Evolutionary conservation across 2,113 vertebrate species (phyloP).

Genomic region (Ellobius talpinus): DNA sequence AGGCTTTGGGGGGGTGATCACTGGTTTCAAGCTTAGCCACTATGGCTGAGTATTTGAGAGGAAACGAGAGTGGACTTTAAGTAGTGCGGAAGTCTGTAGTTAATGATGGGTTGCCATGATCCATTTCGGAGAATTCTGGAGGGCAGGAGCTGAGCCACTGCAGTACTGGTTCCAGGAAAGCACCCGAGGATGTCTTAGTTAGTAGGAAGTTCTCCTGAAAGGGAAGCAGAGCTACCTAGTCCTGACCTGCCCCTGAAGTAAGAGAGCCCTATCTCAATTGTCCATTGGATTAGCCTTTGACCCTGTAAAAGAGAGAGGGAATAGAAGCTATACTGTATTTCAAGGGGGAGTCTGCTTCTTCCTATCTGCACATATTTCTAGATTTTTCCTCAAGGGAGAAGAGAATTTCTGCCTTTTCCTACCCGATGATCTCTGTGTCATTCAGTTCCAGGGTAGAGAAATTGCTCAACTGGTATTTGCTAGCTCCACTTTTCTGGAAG

Average conservation of each 20-base stretch:
- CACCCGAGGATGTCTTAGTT: background rate
- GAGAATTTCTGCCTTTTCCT: background rate
- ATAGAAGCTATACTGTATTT: background rate
- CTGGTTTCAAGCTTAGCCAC: background rate
- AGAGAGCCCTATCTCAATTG: background rate
- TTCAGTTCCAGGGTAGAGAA: background rate
- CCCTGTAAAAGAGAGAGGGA: background rate
- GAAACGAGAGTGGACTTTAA: background rate
- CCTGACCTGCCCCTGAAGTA: background rate
- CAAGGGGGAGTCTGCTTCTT: background rate
- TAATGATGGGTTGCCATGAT: background rate
- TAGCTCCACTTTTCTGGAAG: background rate
- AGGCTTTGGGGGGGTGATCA: background rate
- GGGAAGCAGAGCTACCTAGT: background rate
- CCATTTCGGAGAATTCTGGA: conserved; percentile 20
- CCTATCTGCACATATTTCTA: background rate
- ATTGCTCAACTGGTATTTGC: background rate
- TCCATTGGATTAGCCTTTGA: background rate
- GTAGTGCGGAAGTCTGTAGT: background rate
- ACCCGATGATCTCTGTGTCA: background rate
- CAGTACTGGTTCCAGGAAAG: conserved; percentile 4
- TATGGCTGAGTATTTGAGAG: background rate
- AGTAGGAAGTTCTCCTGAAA: background rate
- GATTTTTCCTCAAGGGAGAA: background rate
- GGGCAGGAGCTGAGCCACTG: background rate